Percentiles rank a stretch among this genome's conserved stretches.
These are phyloP conservation scores for Sebastes goodei DNA, from an alignment of 2,797 vertebrate genomes.

Conservation along the genomic window DNA sequence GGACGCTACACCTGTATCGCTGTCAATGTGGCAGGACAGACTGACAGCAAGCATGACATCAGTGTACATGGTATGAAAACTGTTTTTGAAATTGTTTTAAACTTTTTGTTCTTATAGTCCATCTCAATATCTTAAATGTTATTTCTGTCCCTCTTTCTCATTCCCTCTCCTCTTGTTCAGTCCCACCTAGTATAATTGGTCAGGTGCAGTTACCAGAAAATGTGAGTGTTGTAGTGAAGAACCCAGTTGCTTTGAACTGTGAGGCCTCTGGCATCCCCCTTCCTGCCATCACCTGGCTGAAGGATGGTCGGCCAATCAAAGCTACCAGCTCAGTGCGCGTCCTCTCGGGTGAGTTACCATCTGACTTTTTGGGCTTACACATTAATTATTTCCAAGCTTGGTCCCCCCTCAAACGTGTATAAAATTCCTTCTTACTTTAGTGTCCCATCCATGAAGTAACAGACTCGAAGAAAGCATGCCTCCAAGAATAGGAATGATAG, in stretches of 20 bases:
- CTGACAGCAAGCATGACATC: slow-evolving; percentile 90
- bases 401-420: background rate
- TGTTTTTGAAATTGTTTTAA: background rate
- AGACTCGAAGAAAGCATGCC: background rate
- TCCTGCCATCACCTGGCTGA: slow-evolving; percentile 92
- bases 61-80: slow-evolving; percentile 89
- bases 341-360: slow-evolving; percentile 87
- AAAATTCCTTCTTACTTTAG: background rate
- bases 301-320: slow-evolving; percentile 86
- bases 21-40: slow-evolving; percentile 90
- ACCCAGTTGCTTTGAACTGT: slow-evolving; percentile 89
- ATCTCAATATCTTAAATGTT: background rate
- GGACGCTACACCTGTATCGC: slow-evolving; percentile 94
- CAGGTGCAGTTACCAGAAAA: slow-evolving; percentile 86
- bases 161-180: slow-evolving; percentile 64
- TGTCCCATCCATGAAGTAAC: background rate
- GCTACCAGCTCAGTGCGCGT: slow-evolving; percentile 82
- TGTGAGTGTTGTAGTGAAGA: slow-evolving; percentile 91
- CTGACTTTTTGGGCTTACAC: background rate
- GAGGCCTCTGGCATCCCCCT: slow-evolving; percentile 94
- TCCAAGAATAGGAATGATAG: background rate
- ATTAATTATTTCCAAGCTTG: background rate
- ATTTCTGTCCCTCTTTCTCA: background rate
- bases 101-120: background rate
- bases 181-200: slow-evolving; percentile 89